Conservation (phyloP, 1,140 invertebrate genomes). For the Manduca sexta region DNA sequence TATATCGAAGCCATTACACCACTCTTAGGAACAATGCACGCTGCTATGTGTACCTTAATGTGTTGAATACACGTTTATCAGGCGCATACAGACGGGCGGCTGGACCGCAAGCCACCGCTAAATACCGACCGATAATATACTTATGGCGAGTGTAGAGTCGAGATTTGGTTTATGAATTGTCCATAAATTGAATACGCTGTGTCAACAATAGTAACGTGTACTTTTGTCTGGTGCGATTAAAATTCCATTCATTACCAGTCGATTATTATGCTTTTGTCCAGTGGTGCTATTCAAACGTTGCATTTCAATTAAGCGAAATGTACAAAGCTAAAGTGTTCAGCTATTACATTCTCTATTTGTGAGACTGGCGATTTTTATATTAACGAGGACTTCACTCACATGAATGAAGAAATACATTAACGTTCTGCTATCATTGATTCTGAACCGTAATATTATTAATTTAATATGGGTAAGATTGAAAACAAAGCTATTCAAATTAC, state of each 20-base stretch:
- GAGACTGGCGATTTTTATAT: not conserved
- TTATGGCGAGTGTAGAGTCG: conserved; percentile 49
- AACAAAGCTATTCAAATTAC: no score
- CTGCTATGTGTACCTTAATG: conserved; percentile 19
- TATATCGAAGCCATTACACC: conserved; percentile 2
- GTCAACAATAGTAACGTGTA: conserved; percentile 32
- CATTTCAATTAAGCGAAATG: conserved; percentile 6
- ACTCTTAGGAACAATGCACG: conserved; percentile 28
- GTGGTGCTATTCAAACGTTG: not conserved
- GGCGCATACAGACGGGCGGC: conserved; percentile 37
- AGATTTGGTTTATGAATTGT: conserved; percentile 59
- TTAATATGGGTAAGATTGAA: no score
- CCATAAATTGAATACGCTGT: conserved; percentile 49
- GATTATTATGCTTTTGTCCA: conserved; percentile 16
- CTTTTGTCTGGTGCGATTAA: conserved; percentile 37
- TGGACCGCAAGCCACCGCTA: conserved; percentile 46
- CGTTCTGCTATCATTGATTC: no score
- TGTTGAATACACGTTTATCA: conserved; percentile 44
- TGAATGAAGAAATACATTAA: no score
- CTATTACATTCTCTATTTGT: not conserved
- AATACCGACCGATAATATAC: conserved; percentile 57
- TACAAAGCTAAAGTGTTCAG: not conserved
- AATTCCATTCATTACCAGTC: conserved; percentile 27
- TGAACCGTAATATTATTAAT: no score
- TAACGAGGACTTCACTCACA: no score